Evolutionary conservation across 1,140 invertebrate species (phyloP), one percentile per base, ranked within the genome.

Genomic region (Ooceraea biroi): DNA sequence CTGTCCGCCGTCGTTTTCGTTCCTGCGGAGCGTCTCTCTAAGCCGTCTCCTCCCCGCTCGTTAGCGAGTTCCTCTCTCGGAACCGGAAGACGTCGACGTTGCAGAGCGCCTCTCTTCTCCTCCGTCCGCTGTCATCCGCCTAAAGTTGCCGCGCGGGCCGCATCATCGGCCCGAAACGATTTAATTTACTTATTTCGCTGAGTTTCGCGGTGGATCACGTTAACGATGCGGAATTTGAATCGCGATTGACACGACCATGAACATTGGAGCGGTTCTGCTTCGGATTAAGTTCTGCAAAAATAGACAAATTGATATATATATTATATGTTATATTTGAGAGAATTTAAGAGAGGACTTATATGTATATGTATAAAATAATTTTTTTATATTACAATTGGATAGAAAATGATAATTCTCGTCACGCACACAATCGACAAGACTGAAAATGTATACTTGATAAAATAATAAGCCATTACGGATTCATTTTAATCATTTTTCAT

Each of bases 21-120:
- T 88, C 66, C 83, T 88, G 74, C 71, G 82, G 85, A 84, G 52
- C 86, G 58, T 85, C 60, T 71, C 77, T 88, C 86, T 88, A 85
- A 88, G 86, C 87, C 46, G 82, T 76, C 87, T 76, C 55, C 50
- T 85, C 65, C 72, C 65, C 76, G 82, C 85, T 88, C 87, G 87
- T 88, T 88, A 88, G 87, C 58, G 63, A 88, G 87, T 88, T 88
- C 86, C 86, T 88, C 86, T 88, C 86, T 88, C 83, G 72, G 86
- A 85, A 88, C 82, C 87, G 87, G 87, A 88, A 88, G 87, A 88
- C 65, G 87, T 68, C 86, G 86, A 88, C 85, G 86, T 76, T 88
- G 76, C 83, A 44, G 78, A 78, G 69, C 83, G 46, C 22, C 71
- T 25, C 61, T n/a, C 41, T 27, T 78, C 57, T 19, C 36, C n/a